Evolutionary conservation across 2,113 vertebrate genomes (phyloP), one percentile per base, ranked within the genome.

Genomic region (Aegotheles bennettii): DNA sequence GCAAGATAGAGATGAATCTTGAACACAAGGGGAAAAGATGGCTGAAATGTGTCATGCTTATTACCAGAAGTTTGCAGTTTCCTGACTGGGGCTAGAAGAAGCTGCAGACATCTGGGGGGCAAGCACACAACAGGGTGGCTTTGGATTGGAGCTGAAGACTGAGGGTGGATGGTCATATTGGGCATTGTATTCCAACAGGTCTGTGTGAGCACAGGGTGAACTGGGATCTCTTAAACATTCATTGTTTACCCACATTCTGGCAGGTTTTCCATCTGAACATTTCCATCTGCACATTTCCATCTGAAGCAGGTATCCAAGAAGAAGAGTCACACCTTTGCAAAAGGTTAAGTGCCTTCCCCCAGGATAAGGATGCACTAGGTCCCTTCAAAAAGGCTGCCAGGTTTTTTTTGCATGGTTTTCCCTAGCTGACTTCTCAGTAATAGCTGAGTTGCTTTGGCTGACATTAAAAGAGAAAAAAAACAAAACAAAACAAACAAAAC

Each of bases 361-460:
- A 69, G 67, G 81, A 90, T 10, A 84, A 64, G 45, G 64, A 59
- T 24, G 48, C 18, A 13, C 3, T 13, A 42, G 13, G 16, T 48
- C 59, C 35, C 38, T 94, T 70, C 77, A 40, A 8, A 92, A 48
- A 79, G 50, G 26, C 16, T 88, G 24, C 59, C 54, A 80, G 75
- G 35, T 79, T 91, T 77, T 59, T 88, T 93, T 74, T 54, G 24
- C 21, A 15, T 12, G 16, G 59, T 67, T 94, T 83, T 91, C 89
- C 85, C 85, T 54, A 42, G 40, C 13, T 0, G 6, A 29, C 6
- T 70, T 84, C 78, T 50, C 85, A 90, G 40, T 47, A 95, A 95
- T 70, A 91, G 67, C 82, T 86, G 78, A 70, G 59, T 54, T 50
- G 38, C 71, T 88, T 81, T 90, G 85, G 90, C 54, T 97, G 94